Conservation (phyloP, 1,140 invertebrate genomes). For the Ostrea denselamellosa region DNA sequence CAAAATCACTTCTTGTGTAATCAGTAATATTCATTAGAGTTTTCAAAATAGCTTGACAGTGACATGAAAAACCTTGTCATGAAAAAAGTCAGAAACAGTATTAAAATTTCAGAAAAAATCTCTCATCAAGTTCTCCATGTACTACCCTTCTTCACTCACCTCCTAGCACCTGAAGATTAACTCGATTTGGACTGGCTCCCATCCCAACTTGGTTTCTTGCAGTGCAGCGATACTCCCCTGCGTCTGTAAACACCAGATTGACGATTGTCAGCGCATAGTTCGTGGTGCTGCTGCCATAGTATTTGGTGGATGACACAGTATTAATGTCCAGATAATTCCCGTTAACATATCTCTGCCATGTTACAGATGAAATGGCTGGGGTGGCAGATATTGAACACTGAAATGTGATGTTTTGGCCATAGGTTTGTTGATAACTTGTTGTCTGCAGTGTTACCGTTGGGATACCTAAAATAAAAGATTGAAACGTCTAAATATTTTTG, state of each 20-base stretch:
- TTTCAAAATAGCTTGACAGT: background rate
- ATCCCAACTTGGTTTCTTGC: constrained; percentile 46
- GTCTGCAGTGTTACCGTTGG: constrained; percentile 38
- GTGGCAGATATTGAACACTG: constrained; percentile 43
- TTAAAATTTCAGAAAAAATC: background rate
- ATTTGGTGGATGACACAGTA: constrained; percentile 16
- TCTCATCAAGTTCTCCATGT: too few species aligned
- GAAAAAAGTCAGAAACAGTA: background rate
- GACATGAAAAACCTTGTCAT: background rate
- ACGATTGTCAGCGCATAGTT: constrained; percentile 24
- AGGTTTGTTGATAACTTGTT: constrained; percentile 37
- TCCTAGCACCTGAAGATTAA: background rate
- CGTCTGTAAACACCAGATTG: constrained; percentile 29
- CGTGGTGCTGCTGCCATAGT: constrained; percentile 40
- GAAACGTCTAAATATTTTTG: background rate
- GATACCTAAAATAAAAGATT: constrained; percentile 17
- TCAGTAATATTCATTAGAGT: background rate
- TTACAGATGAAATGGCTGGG: constrained; percentile 15
- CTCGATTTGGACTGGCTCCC: constrained; percentile 10
- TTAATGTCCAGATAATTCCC: background rate
- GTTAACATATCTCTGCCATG: constrained; percentile 43
- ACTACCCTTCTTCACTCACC: background rate
- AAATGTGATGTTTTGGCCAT: constrained; percentile 48
- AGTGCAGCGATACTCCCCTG: constrained; percentile 47
- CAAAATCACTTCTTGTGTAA: background rate